Percentiles rank a stretch among this genome's conserved stretches.
These are phyloP conservation scores for Acipenser oxyrinchus DNA, from an alignment of 2,797 vertebrate genomes.

Conservation along the genomic window DNA sequence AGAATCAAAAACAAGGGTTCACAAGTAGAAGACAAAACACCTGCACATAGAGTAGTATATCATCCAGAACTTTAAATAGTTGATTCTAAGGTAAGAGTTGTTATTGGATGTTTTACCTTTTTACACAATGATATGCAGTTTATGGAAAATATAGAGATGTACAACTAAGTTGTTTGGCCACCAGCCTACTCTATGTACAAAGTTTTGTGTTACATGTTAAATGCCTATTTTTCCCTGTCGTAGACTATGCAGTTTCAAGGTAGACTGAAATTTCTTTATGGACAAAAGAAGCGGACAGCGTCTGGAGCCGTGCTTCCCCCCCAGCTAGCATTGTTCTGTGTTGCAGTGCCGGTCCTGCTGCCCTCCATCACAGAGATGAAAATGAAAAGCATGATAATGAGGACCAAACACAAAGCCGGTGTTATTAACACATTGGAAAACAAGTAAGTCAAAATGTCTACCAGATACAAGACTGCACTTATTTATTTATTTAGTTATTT, in stretches of 20 bases:
- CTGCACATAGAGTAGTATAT: no score
- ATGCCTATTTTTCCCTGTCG: constrained; percentile 11
- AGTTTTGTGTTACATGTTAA: neutral
- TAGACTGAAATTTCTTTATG: constrained; percentile 81
- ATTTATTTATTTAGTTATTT: constrained; percentile 8
- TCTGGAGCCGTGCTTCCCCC: constrained; percentile 69
- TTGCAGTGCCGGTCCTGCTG: constrained; percentile 77
- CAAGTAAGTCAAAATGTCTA: constrained; percentile 50
- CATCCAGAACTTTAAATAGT: no score
- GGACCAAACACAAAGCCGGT: constrained; percentile 66
- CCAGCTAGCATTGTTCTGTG: constrained; percentile 84
- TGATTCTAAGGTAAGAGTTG: no score
- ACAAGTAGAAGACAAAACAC: no score
- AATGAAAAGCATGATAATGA: constrained; percentile 71
- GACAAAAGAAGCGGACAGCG: constrained; percentile 78
- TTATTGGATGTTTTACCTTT: no score
- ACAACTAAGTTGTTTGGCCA: no score
- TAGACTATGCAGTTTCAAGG: constrained; percentile 97
- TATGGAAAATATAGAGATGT: no score
- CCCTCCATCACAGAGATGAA: constrained; percentile 76
- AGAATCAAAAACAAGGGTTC: no score
- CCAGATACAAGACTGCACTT: neutral
- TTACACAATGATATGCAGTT: no score
- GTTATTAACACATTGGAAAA: constrained; percentile 45
- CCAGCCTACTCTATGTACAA: no score